phyloP scores from a whole-genome alignment of 2,888 invertebrate genomes.

The Orthosia incerta region DNA sequence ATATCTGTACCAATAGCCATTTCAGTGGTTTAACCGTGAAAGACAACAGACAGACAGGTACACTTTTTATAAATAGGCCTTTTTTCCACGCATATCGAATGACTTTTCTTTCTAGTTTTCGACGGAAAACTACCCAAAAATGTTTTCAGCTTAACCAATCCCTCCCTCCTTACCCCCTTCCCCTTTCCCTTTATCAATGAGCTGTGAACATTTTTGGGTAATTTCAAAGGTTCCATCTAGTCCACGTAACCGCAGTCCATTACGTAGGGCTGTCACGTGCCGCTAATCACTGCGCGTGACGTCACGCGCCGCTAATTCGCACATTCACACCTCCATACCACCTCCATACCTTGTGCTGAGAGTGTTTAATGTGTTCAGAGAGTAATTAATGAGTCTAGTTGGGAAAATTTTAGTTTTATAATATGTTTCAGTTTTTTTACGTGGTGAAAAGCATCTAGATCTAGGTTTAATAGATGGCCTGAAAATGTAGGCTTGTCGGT shows the following conservation, averaged over 20 bases:
- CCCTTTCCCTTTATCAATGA: too few species aligned
- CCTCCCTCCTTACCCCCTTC: too few species aligned
- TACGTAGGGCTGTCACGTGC: slow-evolving; percentile 78
- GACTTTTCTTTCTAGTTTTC: background rate
- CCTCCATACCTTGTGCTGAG: slow-evolving; percentile 68
- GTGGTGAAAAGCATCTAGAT: too few species aligned
- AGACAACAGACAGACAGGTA: too few species aligned
- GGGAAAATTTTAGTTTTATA: background rate
- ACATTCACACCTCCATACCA: slow-evolving; percentile 81
- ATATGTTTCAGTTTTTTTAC: too few species aligned
- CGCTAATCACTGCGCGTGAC: slow-evolving; percentile 77
- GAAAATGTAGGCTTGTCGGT: too few species aligned
- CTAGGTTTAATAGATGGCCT: too few species aligned
- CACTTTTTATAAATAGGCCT: too few species aligned
- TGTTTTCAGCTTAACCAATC: background rate
- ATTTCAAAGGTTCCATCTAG: slow-evolving; percentile 6
- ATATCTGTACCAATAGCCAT: too few species aligned
- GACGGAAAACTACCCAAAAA: background rate
- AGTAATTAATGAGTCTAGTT: slow-evolving; percentile 42
- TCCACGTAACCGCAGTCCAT: slow-evolving; percentile 66
- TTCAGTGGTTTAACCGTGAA: too few species aligned
- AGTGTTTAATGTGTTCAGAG: slow-evolving; percentile 40
- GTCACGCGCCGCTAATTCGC: slow-evolving; percentile 78
- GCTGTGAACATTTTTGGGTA: too few species aligned
- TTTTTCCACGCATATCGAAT: background rate